Percentiles rank a stretch among this genome's conserved stretches.
phyloP scores from a whole-genome alignment of 2,797 vertebrate genomes.

The Notoglanidium macrostoma region DNA sequence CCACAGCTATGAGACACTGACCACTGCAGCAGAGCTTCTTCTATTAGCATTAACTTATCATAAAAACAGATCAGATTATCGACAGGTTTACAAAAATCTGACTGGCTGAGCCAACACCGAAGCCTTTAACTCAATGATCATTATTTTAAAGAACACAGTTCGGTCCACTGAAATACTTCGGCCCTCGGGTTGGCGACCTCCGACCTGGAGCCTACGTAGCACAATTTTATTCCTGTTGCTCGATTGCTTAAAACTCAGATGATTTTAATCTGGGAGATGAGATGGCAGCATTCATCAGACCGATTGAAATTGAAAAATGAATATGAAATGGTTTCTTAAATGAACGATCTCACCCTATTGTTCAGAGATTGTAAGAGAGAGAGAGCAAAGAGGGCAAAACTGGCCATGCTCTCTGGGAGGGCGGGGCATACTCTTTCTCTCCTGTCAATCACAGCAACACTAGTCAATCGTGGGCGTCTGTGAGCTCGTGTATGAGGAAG shows the following conservation, averaged over 20 bases:
- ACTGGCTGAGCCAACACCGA: background rate
- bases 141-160: background rate
- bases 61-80: background rate
- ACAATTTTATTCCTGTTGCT: background rate
- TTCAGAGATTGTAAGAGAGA: background rate
- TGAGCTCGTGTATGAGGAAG: background rate
- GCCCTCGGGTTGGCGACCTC: background rate
- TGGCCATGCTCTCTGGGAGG: no score
- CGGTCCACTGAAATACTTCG: background rate
- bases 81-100: background rate
- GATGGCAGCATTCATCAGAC: background rate
- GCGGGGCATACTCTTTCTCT: background rate
- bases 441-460: background rate
- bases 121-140: background rate
- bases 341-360: background rate
- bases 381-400: background rate
- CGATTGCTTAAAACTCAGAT: background rate
- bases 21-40: no score
- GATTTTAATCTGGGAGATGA: background rate
- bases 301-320: background rate
- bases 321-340: background rate
- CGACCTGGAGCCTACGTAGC: background rate
- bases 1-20: constrained; percentile 33
- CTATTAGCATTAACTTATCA: background rate
- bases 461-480: background rate